phyloP scores from a whole-genome alignment of 2,113 vertebrate species.

The Redunca redunca region DNA sequence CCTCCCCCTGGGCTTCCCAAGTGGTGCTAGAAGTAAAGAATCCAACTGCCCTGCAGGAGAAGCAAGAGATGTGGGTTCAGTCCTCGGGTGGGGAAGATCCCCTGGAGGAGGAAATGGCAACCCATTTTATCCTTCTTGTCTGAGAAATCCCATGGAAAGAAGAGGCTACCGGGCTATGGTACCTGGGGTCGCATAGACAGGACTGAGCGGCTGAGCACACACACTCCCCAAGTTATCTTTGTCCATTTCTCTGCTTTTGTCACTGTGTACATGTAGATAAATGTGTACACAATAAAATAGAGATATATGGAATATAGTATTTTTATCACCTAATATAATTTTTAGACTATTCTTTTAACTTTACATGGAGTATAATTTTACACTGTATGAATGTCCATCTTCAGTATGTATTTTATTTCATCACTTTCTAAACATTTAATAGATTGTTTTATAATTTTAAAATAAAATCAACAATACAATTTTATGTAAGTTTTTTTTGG shows the following conservation, averaged over 20 bases:
- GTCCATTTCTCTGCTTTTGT: background rate
- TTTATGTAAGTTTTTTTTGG: background rate
- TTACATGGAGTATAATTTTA: background rate
- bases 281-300: background rate
- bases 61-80: background rate
- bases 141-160: background rate
- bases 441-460: background rate
- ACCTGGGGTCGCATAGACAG: background rate
- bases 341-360: background rate
- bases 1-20: background rate
- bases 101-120: background rate
- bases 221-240: background rate
- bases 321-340: background rate
- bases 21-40: background rate
- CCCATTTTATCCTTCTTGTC: background rate
- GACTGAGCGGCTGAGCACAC: background rate
- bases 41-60: background rate
- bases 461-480: background rate
- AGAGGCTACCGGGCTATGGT: background rate
- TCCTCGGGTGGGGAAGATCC: background rate
- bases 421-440: background rate
- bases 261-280: background rate
- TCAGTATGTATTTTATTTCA: background rate
- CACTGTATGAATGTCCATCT: background rate
- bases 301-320: background rate